Percentiles rank a stretch among this genome's conserved stretches.
These are phyloP conservation scores for Xiphorhynchus erythropygius DNA, from an alignment of 2,797 vertebrate genomes.

Conservation along the genomic window DNA sequence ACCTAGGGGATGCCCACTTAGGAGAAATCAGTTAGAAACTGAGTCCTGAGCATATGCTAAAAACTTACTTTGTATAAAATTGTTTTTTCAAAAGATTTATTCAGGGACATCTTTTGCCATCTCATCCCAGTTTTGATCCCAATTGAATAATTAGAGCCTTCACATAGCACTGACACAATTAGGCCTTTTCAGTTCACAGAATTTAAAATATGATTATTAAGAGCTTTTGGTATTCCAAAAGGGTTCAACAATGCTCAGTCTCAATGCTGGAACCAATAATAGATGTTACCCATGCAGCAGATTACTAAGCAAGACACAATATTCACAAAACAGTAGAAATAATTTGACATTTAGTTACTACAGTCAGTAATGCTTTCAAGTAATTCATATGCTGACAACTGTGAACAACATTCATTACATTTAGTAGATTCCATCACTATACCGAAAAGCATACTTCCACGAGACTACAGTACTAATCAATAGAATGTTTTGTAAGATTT, in stretches of 20 bases:
- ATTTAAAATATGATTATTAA: background rate
- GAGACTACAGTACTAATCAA: background rate
- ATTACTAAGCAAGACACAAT: background rate
- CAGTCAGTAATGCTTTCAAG: background rate
- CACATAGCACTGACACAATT: background rate
- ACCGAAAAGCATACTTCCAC: background rate
- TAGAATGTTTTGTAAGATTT: background rate
- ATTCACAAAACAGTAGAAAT: background rate
- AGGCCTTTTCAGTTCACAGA: background rate
- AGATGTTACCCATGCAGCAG: background rate
- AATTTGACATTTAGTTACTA: background rate
- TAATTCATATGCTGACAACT: background rate
- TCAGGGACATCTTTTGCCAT: background rate
- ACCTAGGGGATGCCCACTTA: background rate
- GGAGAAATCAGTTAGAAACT: background rate
- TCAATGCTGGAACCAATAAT: background rate
- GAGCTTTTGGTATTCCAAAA: background rate
- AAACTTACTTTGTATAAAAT: background rate
- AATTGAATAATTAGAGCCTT: background rate
- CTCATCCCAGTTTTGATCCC: background rate
- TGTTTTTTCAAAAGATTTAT: background rate
- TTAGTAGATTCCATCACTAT: background rate
- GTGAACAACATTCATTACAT: background rate
- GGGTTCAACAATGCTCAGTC: background rate
- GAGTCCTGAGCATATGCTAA: background rate